Base-by-base conservation (phyloP, 2,113 vertebrate genomes). In the Eubucco bourcierii region DNA sequence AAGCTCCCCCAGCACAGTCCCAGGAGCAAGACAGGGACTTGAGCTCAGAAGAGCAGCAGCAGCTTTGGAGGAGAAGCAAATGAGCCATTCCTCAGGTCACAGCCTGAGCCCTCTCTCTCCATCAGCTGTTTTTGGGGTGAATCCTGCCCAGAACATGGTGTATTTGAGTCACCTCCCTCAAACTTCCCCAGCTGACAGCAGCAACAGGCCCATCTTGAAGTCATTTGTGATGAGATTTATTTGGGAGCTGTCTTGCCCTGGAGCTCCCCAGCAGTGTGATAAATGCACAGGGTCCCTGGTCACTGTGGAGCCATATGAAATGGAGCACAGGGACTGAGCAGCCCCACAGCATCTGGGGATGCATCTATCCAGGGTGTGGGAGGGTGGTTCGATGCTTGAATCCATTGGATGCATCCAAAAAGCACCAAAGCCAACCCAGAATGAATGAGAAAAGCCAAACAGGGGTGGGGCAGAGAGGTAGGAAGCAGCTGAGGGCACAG, bases 281-380 rank as follows among this genome's bases (percentile, higher is more conserved):
- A 4, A 61, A 24, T 41, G n/a, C 65, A 37, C 0, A 7, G 16
- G 68, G 6, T 21, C 24, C 50, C 33, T 53, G 50, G 31, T 15
- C 15, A 31, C n/a, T 7, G 1, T 0, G 7, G 46, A 59, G 17
- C 10, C 23, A 3, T 1, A 28, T 63, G 19, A 71, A 39, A 47
- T 0, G 15, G 52, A 28, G 83, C 2, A 4, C 0, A 10, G 60
- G 39, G 55, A 83, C 60, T 64, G 25, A 3, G 18, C 1, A 5
- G 7, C 37, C 34, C 27, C 16, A 2, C 2, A 0, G n/a, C n/a
- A 47, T 11, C 29, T 1, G 0, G 19, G 63, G 41, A 15, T 0
- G 31, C 34, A 65, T 3, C 47, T 75, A 34, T 1, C 2, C 0
- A 1, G 56, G 33, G 10, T 0, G 0, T 28, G 34, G 78, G 34